Conservation (phyloP, 92 coral and sea anemone genomes). For the Paragorgia papillata region DNA sequence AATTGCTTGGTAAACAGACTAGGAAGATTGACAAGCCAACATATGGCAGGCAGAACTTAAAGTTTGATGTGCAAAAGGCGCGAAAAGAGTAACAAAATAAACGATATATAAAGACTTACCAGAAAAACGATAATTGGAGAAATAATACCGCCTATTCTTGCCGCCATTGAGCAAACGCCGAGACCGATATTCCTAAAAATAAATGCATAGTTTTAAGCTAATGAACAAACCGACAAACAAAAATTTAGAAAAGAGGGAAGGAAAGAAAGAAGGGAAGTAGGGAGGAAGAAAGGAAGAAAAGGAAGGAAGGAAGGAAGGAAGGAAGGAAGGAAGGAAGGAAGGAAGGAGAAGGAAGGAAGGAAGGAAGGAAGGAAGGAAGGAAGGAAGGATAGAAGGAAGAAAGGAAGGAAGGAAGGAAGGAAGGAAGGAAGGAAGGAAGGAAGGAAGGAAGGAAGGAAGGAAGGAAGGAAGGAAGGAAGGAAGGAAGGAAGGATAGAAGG, state of each 20-base stretch:
- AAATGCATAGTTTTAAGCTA: not conserved
- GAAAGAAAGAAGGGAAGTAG: not conserved
- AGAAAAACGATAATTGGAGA: conserved; percentile 91
- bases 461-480: not conserved
- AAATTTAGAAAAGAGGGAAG: no score
- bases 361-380: not conserved
- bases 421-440: not conserved
- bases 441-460: not conserved
- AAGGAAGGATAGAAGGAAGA: not conserved
- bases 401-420: not conserved
- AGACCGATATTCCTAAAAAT: conserved; percentile 84
- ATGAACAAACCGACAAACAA: not conserved
- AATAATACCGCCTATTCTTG: conserved; percentile 85
- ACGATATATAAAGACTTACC: conserved; percentile 55
- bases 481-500: not conserved
- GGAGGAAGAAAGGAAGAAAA: not conserved
- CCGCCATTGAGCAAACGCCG: conserved; percentile 95
- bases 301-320: not conserved
- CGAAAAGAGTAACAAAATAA: not conserved
- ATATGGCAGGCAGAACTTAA: no score
- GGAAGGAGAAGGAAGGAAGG: not conserved
- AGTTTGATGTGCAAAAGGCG: no score
- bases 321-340: not conserved
- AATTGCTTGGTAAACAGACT: not conserved
- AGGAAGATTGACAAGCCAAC: no score